Conservation (phyloP, 2,113 vertebrate species). For the Menura novaehollandiae region DNA sequence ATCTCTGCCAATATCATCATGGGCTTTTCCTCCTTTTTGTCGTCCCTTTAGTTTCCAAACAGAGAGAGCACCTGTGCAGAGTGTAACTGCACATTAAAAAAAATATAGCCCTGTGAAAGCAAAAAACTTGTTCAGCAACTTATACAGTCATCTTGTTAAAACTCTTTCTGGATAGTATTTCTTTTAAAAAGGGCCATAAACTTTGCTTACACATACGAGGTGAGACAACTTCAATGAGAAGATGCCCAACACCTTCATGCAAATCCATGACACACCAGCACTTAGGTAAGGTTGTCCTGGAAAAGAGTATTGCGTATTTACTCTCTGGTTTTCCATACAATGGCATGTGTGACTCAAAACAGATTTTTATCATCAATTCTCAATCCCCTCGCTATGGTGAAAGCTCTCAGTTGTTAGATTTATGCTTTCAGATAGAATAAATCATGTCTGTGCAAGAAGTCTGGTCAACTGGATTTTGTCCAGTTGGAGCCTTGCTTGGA, state of each 20-base stretch:
- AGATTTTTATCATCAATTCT: background rate
- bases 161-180: background rate
- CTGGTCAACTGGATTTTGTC: background rate
- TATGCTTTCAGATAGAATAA: background rate
- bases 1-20: background rate
- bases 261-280: background rate
- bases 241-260: background rate
- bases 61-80: background rate
- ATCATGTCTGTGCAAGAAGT: background rate
- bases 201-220: background rate
- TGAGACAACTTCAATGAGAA: background rate
- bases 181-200: background rate
- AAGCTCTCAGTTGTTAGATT: background rate
- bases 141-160: background rate
- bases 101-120: background rate
- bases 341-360: background rate
- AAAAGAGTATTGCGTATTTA: background rate
- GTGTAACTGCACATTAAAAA: background rate
- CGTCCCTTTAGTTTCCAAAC: background rate
- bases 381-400: background rate
- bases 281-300: background rate
- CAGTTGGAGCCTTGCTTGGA: background rate
- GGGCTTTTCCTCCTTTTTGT: background rate
- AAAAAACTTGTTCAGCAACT: background rate
- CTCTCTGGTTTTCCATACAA: background rate